phyloP scores from a whole-genome alignment of 1,140 invertebrate genomes.

The Ephestia elutella region DNA sequence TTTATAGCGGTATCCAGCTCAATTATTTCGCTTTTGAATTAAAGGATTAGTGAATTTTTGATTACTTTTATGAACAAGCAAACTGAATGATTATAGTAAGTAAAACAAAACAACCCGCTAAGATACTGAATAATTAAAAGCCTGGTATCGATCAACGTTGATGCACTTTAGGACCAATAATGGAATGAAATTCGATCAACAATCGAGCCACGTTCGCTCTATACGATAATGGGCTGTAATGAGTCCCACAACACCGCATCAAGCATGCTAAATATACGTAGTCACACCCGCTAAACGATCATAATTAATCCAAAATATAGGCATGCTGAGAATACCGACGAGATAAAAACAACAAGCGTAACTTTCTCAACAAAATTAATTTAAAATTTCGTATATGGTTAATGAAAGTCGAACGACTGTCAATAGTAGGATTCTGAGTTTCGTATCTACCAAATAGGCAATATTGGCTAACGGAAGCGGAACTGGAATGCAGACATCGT shows the following conservation, averaged over 20 bases:
- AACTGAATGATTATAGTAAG: too few relatives aligned
- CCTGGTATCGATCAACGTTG: slow-evolving; percentile 6
- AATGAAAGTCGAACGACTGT: not conserved
- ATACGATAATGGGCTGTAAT: slow-evolving; percentile 52
- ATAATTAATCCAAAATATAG: slow-evolving; percentile 34
- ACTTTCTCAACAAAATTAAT: slow-evolving; percentile 14
- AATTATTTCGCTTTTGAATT: too few relatives aligned
- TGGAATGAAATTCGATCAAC: slow-evolving; percentile 32
- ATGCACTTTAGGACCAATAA: slow-evolving; percentile 20
- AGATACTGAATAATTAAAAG: slow-evolving; percentile 12
- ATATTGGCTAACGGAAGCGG: not conserved
- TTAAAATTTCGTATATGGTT: not conserved
- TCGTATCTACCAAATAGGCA: not conserved
- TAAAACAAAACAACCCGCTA: too few relatives aligned
- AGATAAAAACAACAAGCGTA: slow-evolving; percentile 9
- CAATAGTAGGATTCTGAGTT: not conserved
- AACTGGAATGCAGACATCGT: not conserved
- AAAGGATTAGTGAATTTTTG: too few relatives aligned
- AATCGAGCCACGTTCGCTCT: slow-evolving; percentile 40
- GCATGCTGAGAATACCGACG: slow-evolving; percentile 18
- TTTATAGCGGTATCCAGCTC: not conserved
- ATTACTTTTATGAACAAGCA: too few relatives aligned
- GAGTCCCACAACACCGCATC: slow-evolving; percentile 29
- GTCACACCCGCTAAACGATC: slow-evolving; percentile 33
- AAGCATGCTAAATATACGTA: slow-evolving; percentile 46